Evolutionary conservation across 1,140 invertebrate genomes (phyloP), one percentile per base, ranked within the genome.

Genomic region (Potamilus streckersoni): DNA sequence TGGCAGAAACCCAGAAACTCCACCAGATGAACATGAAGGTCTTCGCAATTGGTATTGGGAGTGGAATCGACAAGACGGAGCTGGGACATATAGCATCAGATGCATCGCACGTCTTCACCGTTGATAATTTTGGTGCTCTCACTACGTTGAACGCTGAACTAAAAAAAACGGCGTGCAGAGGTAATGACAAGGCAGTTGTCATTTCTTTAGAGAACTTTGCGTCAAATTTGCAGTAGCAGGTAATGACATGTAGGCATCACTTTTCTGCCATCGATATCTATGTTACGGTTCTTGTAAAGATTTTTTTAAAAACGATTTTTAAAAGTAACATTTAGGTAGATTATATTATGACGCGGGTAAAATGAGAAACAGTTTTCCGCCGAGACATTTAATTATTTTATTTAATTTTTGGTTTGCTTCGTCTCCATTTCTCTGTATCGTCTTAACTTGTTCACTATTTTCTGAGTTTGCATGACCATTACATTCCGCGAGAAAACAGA

Each of bases 41-140:
- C 3, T 84, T 82, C 74, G 82, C 83, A n/a, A 80, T 85, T 61
- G 84, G 83, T 66, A 79, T 85, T 56, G 84, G 84, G 12, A 70
- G 67, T 64, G 79, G 77, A 60, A 70, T 82, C 6, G 76, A 78
- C 71, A 73, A 66, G 16, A 27, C 65, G 2, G 84, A 85, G 64
- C 64, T 85, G 64, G 59, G 66, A 49, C 66, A 57, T 20, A 85
- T 85, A 38, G 84, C 82, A n/a, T 70, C 78, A 8, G 75, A 79
- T 27, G 15, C 59, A 0, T 60, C 78, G 11, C 76, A 81, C 73
- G 82, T 84, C 23, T 82, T 85, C 77, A 74, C 73, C 16, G 79
- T 83, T 8, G 79, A 67, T 66, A 79, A 79, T 69, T 85, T 83
- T 67, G 55, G 75, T 38, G 79, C 79, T 19, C 61, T 85, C 55